Conservation (phyloP, 23 tunicate species). For the Aplidium turbinatum region DNA sequence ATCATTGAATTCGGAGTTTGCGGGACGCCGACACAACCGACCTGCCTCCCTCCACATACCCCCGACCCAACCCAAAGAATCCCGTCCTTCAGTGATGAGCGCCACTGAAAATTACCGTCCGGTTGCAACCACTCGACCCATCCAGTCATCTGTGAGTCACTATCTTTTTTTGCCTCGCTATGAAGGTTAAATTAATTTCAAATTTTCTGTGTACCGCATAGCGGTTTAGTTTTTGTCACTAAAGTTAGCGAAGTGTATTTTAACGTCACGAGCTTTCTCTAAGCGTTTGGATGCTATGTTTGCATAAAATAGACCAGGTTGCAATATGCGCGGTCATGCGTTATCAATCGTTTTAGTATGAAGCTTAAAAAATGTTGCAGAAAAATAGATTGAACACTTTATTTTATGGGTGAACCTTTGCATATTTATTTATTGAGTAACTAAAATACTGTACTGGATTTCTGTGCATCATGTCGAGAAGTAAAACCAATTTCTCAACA, state of each 20-base stretch:
- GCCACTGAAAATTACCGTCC: slow-evolving; percentile 55
- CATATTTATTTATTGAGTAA: too few species aligned
- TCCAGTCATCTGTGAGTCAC: slow-evolving; percentile 61
- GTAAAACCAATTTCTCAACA: too few species aligned
- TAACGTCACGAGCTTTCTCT: not conserved
- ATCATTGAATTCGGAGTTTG: not conserved
- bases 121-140: slow-evolving; percentile 75
- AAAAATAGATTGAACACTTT: too few species aligned
- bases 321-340: too few species aligned
- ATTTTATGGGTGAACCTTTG: too few species aligned
- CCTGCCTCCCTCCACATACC: slow-evolving; percentile 74
- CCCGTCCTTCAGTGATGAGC: slow-evolving; percentile 34
- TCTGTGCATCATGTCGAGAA: too few species aligned
- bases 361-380: too few species aligned
- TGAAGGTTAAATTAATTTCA: not conserved
- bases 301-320: too few species aligned
- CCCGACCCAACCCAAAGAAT: slow-evolving; percentile 29
- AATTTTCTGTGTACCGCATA: not conserved
- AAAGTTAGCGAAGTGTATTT: not conserved
- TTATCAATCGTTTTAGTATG: too few species aligned
- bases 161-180: too few species aligned
- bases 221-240: not conserved
- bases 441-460: too few species aligned
- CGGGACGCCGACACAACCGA: slow-evolving; percentile 41
- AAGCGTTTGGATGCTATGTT: not conserved